Evolutionary conservation across 2,113 vertebrate genomes (phyloP).

Genomic region (Pelobates fuscus): DNA sequence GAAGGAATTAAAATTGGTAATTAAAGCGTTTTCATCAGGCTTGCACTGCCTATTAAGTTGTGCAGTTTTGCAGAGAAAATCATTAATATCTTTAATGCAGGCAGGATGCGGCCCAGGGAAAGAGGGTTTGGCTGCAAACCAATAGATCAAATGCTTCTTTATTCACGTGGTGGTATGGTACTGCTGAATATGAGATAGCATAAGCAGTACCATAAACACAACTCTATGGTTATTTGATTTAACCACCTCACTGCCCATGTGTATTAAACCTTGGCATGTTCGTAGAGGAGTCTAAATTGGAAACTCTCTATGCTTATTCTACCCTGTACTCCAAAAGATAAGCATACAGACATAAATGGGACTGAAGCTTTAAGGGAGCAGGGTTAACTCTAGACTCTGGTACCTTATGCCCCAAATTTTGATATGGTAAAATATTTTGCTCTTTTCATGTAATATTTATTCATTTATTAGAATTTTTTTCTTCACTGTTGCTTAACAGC

Average conservation of each 20-base stretch:
- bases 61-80: slow-evolving; percentile 43
- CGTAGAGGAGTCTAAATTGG: slow-evolving; percentile 14
- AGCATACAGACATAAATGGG: neutral
- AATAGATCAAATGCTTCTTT: slow-evolving; percentile 49
- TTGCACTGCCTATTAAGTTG: slow-evolving; percentile 34
- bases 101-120: slow-evolving; percentile 15
- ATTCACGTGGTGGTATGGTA: slow-evolving; percentile 42
- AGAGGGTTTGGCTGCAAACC: slow-evolving; percentile 34
- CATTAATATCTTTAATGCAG: slow-evolving; percentile 39
- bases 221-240: slow-evolving; percentile 45
- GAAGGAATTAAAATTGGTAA: slow-evolving; percentile 25
- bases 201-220: slow-evolving; percentile 29
- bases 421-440: too few species aligned
- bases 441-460: too few species aligned
- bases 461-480: too few species aligned
- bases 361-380: neutral
- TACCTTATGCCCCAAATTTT: too few species aligned
- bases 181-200: slow-evolving; percentile 47
- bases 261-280: slow-evolving; percentile 8
- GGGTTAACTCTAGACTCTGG: neutral
- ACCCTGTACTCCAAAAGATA: slow-evolving; percentile 40
- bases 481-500: too few species aligned
- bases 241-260: slow-evolving; percentile 48
- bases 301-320: slow-evolving; percentile 35
- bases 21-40: slow-evolving; percentile 36